Evolutionary conservation across 2,113 vertebrate species (phyloP).

Genomic region (Scopus umbretta): DNA sequence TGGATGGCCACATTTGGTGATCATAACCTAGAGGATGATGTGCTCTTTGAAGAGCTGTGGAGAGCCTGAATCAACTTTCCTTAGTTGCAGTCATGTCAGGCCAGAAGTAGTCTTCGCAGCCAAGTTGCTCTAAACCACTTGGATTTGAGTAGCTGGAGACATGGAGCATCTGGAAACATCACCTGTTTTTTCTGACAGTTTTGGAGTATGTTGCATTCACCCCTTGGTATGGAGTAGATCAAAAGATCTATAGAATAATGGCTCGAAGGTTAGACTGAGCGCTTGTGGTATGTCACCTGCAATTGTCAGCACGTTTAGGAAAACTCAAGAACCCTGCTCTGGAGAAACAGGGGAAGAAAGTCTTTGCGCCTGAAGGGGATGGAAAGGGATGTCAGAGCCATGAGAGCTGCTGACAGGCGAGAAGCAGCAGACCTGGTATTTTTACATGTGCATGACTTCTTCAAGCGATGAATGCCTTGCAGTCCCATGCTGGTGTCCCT

Average conservation of each 20-base stretch:
- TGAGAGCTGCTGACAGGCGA: background rate
- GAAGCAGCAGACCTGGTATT: background rate
- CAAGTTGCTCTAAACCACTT: background rate
- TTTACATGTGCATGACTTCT: background rate
- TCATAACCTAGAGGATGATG: background rate
- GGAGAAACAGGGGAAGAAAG: background rate
- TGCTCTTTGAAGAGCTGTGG: background rate
- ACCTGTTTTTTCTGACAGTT: background rate
- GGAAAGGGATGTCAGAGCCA: background rate
- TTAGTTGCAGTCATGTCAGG: background rate
- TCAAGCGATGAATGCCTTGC: background rate
- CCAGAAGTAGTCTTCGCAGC: background rate
- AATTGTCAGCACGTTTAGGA: background rate
- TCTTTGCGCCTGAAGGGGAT: background rate
- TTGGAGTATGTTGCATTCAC: background rate
- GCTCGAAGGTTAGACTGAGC: rapidly evolving
- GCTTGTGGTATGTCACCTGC: background rate
- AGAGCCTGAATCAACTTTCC: background rate
- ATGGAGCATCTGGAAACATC: background rate
- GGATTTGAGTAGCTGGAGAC: background rate
- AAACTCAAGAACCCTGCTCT: background rate
- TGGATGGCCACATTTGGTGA: background rate
- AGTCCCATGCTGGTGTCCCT: background rate
- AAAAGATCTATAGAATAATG: background rate
- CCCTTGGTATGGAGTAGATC: background rate